These are phyloP conservation scores for Drosophila fungiperda DNA, from an alignment of 2,888 invertebrate genomes.

Conservation along the genomic window DNA sequence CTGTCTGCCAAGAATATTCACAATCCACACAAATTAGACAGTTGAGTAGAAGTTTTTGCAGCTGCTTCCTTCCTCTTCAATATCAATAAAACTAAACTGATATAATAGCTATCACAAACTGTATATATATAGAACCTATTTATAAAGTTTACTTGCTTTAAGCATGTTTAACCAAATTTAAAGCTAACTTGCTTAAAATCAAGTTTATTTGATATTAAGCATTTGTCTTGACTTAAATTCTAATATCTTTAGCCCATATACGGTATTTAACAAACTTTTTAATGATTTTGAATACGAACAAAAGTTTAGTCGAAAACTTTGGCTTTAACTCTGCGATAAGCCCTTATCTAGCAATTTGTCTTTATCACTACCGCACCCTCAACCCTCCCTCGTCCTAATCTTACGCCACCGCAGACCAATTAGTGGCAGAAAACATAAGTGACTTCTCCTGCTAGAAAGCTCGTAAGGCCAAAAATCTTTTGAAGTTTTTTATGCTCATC, in stretches of 20 bases:
- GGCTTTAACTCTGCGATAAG: slow-evolving; percentile 25
- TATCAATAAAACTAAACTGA: slow-evolving; percentile 21
- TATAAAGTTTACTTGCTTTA: not conserved
- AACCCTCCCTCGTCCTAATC: not conserved
- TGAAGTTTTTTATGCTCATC: slow-evolving; percentile 44
- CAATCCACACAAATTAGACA: slow-evolving; percentile 32
- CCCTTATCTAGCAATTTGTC: slow-evolving; percentile 50
- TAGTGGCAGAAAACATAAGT: slow-evolving; percentile 46
- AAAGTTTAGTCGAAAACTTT: slow-evolving; percentile 43
- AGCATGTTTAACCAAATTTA: not conserved
- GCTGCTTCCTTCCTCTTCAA: slow-evolving; percentile 15
- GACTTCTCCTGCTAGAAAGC: slow-evolving; percentile 18
- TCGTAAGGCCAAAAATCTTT: slow-evolving; percentile 55
- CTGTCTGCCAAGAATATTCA: slow-evolving; percentile 12
- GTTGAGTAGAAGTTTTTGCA: slow-evolving; percentile 12
- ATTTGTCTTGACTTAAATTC: not conserved
- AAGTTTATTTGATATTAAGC: not conserved
- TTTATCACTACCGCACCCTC: not conserved
- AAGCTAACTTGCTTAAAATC: not conserved
- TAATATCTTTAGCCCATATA: not conserved
- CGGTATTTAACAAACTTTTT: slow-evolving; percentile 5
- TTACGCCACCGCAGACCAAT: slow-evolving; percentile 52
- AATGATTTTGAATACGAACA: slow-evolving; percentile 18
- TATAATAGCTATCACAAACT: not conserved
- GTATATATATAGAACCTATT: not conserved